Evolutionary conservation across 1,140 invertebrate genomes (phyloP).

Genomic region (Anastrepha obliqua): DNA sequence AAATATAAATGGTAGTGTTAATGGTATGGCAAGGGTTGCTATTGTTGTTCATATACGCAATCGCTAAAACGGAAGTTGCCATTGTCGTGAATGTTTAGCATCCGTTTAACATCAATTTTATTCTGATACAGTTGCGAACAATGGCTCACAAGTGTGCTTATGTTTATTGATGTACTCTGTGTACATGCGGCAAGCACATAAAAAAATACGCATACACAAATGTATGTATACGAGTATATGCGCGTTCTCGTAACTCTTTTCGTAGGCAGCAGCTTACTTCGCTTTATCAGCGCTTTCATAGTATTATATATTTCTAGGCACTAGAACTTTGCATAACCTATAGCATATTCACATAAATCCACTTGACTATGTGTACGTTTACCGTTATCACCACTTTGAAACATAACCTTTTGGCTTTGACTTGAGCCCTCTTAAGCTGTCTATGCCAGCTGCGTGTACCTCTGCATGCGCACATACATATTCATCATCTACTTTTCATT

Average conservation of each 20-base stretch:
- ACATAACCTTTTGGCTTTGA: constrained; percentile 20
- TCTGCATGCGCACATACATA: background rate
- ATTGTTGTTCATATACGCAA: background rate
- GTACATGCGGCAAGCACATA: too few species aligned
- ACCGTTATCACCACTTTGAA: constrained; percentile 8
- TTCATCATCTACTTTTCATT: background rate
- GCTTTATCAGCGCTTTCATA: background rate
- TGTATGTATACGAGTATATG: too few species aligned
- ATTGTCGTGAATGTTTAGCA: constrained; percentile 67
- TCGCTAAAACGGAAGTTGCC: constrained; percentile 57
- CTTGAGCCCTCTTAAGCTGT: constrained; percentile 24
- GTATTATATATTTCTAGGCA: background rate
- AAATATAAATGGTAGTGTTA: too few species aligned
- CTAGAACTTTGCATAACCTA: background rate
- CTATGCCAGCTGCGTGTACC: background rate
- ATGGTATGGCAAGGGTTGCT: too few species aligned
- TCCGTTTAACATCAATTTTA: constrained; percentile 73
- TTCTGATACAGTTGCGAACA: background rate
- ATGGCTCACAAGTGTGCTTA: too few species aligned
- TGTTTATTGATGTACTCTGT: too few species aligned
- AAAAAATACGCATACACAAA: too few species aligned
- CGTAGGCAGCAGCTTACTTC: too few species aligned
- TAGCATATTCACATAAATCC: background rate
- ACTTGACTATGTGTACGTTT: background rate
- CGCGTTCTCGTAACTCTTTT: too few species aligned